phyloP scores from a whole-genome alignment of 1,140 invertebrate species.

The Sarcophaga bullata region DNA sequence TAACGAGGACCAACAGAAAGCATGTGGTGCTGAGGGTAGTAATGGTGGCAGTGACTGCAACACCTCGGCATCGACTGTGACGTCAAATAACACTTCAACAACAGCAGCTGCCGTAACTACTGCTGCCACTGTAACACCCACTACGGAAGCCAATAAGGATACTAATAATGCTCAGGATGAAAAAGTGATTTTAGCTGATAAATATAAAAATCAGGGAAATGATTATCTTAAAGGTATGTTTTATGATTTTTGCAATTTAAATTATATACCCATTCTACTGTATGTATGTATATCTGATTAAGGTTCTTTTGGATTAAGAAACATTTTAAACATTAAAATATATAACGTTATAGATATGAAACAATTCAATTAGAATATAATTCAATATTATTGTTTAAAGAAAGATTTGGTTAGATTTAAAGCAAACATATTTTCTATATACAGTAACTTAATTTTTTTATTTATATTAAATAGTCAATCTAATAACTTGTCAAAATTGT shows the following conservation, averaged over 20 bases:
- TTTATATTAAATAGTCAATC: too few species aligned
- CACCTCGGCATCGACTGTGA: slow-evolving; percentile 21
- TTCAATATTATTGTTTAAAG: too few species aligned
- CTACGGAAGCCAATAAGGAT: slow-evolving; percentile 20
- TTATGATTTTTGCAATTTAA: neutral
- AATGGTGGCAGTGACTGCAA: slow-evolving; percentile 46
- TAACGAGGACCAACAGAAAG: slow-evolving; percentile 37
- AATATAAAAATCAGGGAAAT: slow-evolving; percentile 86
- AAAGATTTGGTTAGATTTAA: too few species aligned
- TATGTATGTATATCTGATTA: neutral
- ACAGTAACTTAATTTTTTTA: too few species aligned
- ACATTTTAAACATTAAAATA: too few species aligned
- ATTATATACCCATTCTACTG: too few species aligned
- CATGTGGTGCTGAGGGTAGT: slow-evolving; percentile 30
- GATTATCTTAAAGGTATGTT: slow-evolving; percentile 84
- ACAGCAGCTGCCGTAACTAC: slow-evolving; percentile 27
- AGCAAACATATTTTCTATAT: too few species aligned
- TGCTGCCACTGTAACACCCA: slow-evolving; percentile 12
- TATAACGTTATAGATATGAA: too few species aligned
- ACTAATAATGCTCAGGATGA: slow-evolving; percentile 45
- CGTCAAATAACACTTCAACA: slow-evolving; percentile 30
- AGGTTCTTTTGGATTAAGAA: neutral
- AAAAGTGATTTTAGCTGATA: slow-evolving; percentile 71
- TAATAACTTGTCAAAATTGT: too few species aligned
- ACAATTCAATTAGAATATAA: too few species aligned